phyloP scores from a whole-genome alignment of 2,113 vertebrate species.

The Antennarius striatus region DNA sequence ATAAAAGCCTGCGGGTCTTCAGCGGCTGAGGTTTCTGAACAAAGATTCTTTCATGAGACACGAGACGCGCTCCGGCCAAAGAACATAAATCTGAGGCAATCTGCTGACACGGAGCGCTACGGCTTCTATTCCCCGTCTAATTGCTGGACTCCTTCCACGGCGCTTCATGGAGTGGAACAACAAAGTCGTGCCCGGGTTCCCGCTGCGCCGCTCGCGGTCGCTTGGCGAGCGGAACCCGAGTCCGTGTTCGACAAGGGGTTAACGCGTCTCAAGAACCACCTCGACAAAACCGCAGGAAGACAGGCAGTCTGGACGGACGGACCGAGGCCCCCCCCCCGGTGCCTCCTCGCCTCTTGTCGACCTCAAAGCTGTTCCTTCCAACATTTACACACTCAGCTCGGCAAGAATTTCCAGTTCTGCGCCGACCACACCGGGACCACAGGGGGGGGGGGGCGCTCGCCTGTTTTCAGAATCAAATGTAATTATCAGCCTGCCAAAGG shows the following conservation, averaged over 20 bases:
- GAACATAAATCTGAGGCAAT: conserved; percentile 40
- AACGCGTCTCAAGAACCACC: conserved; percentile 61
- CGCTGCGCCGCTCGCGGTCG: conserved; percentile 51
- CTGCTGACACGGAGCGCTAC: conserved; percentile 50
- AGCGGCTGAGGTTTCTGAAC: conserved; percentile 19
- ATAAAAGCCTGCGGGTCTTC: neutral
- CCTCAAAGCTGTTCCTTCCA: conserved; percentile 53
- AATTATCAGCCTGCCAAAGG: conserved; percentile 49
- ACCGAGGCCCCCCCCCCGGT: conserved; percentile 35
- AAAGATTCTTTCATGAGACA: conserved; percentile 33
- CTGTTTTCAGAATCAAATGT: conserved; percentile 55
- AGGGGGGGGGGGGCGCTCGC: conserved; percentile 39
- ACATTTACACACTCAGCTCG: conserved; percentile 58
- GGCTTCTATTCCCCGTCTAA: conserved; percentile 41
- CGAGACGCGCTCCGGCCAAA: neutral
- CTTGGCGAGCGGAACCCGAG: conserved; percentile 34
- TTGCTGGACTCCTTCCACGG: conserved; percentile 44
- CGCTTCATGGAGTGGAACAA: conserved; percentile 46
- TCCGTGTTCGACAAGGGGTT: conserved; percentile 73
- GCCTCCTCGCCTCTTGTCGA: conserved; percentile 57
- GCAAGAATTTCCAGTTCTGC: conserved; percentile 48
- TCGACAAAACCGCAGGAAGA: conserved; percentile 72
- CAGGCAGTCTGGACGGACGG: conserved; percentile 69
- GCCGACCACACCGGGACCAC: conserved; percentile 46
- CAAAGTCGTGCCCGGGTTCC: conserved; percentile 32